Evolutionary conservation across 2,888 invertebrate genomes (phyloP), one percentile per base, ranked within the genome.

Genomic region (Villa cingulata): DNA sequence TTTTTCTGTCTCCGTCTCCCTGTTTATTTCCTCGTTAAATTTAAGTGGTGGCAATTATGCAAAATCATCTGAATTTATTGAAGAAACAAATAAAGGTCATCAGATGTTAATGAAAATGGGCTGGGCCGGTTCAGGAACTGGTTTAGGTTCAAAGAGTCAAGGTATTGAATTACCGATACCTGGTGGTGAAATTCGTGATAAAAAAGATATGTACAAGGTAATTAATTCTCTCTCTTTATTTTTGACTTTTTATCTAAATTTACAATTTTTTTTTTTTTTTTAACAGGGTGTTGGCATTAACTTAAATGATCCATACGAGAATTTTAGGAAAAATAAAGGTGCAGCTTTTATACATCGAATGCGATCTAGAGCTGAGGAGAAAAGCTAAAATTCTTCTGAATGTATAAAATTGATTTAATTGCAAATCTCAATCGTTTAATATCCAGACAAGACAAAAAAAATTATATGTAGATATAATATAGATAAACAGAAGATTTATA

Each of bases 21-120:
- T n/a, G n/a, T 41, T 45, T 39, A 6, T 53, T 47, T 43, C 53
- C 23, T 23, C 7, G 4, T 23, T 23, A 23, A 23, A 23, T 6
- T 50, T 56, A 56, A 58, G 66, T 68, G 59, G 61, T 16, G 58
- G 60, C 4, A 69, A 54, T 53, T 64, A 62, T 48, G 56, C 61
- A 29, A 69, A 68, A 53, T 68, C 57, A 49, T 74, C 59, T 45
- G 75, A 81, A 55, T 85, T 85, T 53, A 71, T 88, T 50, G 91
- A 92, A 62, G 79, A 89, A 49, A 83, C 83, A 52, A 97, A 97
- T 71, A 95, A 94, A 65, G 97, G 97, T 0, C 97, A 97, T 71
- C 94, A 95, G 71, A 78, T 98, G 72, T 75, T 97, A 51, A 86
- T 85, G 70, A 94, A 94, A 74, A 97, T 98, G 96, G 97, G 96